Evolutionary conservation across 2,113 vertebrate species (phyloP).

Genomic region (Catharus fuscescens): DNA sequence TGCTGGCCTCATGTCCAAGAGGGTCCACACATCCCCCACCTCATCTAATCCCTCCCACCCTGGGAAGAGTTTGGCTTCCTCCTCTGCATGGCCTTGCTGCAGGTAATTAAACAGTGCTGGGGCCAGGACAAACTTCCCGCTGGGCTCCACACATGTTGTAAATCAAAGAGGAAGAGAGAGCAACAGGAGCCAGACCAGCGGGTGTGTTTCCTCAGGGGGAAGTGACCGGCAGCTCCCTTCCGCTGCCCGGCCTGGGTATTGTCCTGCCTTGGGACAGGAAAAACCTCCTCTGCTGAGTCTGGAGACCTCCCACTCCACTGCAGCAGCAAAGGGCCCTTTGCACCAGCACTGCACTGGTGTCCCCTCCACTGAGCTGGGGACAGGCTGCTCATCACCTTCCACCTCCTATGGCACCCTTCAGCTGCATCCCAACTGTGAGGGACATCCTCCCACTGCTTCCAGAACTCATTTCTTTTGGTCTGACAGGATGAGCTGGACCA

Average conservation of each 20-base stretch:
- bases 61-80: not conserved
- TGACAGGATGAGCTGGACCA: not conserved
- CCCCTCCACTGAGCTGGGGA: not conserved
- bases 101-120: not conserved
- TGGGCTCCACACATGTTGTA: rapidly evolving
- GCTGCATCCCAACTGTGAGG: not conserved
- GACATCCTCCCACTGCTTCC: not conserved
- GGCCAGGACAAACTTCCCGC: not conserved
- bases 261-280: conserved; percentile 52
- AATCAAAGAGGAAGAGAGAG: conserved; percentile 47
- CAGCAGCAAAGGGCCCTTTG: not conserved
- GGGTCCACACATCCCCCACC: not conserved
- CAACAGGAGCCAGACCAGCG: not conserved
- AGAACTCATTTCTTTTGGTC: not conserved
- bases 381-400: not conserved
- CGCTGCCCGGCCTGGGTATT: not conserved
- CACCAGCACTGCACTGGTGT: not conserved
- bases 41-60: rapidly evolving
- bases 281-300: not conserved
- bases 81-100: not conserved
- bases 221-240: conserved; percentile 57
- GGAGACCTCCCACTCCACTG: not conserved
- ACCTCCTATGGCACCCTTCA: not conserved
- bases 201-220: conserved; percentile 11
- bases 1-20: not conserved